These are phyloP conservation scores for Drosophila cracens DNA, from an alignment of 2,888 invertebrate species.

Conservation along the genomic window DNA sequence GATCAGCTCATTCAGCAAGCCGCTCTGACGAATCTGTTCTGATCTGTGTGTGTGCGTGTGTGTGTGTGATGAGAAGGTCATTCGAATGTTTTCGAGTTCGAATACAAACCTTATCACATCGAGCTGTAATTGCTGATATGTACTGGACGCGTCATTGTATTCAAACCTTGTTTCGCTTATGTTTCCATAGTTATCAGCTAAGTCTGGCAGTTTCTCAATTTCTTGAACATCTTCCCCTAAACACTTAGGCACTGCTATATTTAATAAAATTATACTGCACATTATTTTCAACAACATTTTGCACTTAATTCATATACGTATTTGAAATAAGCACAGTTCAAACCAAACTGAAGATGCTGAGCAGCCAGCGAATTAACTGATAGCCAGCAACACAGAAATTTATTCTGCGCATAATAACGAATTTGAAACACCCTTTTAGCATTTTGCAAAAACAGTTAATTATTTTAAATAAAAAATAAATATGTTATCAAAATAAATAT, in stretches of 20 bases:
- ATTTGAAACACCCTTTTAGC: neutral
- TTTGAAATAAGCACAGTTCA: neutral
- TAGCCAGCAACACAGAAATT: neutral
- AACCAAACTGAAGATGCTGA: conserved; percentile 10
- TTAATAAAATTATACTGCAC: conserved; percentile 5
- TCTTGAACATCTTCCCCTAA: neutral
- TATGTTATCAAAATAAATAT: neutral
- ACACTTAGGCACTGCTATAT: neutral
- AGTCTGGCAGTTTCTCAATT: conserved; percentile 10
- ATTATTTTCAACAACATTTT: conserved; percentile 10
- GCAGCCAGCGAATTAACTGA: neutral
- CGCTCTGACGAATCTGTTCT: conserved; percentile 26
- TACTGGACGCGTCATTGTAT: conserved; percentile 5
- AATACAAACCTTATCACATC: conserved; percentile 22
- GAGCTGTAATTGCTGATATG: conserved; percentile 11
- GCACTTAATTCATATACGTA: neutral
- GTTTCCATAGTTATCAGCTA: conserved; percentile 27
- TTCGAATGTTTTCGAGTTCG: neutral
- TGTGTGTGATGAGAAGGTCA: neutral
- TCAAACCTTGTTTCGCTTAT: conserved; percentile 28
- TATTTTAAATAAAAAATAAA: accelerated
- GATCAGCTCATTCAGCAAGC: conserved; percentile 11
- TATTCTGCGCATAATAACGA: neutral
- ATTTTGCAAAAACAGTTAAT: neutral
- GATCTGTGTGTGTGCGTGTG: conserved; percentile 3